These are phyloP conservation scores for Carpatolechia fugitivella DNA, from an alignment of 2,888 invertebrate genomes.

Conservation along the genomic window DNA sequence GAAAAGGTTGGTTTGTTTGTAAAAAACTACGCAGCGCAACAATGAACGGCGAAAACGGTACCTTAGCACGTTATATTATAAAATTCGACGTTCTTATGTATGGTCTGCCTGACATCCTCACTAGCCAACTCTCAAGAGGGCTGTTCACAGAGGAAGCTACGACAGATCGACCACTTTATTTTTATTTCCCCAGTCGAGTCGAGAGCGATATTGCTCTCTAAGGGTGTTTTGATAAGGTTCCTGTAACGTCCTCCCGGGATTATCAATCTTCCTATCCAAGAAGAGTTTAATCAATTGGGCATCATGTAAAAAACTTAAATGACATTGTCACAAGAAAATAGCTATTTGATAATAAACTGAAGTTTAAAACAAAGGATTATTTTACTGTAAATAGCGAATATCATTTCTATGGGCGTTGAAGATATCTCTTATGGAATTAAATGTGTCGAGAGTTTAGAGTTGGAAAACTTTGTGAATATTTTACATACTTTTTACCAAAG, in stretches of 20 bases:
- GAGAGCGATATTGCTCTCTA: constrained; percentile 21
- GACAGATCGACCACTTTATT: constrained; percentile 27
- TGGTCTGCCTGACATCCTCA: not conserved
- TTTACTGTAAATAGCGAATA: not conserved
- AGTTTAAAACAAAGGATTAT: too few relatives aligned
- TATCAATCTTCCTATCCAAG: too few relatives aligned
- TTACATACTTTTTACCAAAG: constrained; percentile 23
- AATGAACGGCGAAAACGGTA: too few relatives aligned
- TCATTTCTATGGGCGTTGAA: not conserved
- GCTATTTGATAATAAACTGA: too few relatives aligned
- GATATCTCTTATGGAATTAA: constrained; percentile 15
- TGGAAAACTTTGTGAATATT: constrained; percentile 29
- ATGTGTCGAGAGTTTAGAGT: constrained; percentile 10
- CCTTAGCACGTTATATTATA: too few relatives aligned
- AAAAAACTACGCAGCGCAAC: too few relatives aligned
- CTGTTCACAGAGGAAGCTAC: constrained; percentile 3
- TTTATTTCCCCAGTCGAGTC: constrained; percentile 31
- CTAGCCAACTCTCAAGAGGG: not conserved
- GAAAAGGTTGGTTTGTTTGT: too few relatives aligned
- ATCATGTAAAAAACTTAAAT: too few relatives aligned
- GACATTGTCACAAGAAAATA: too few relatives aligned
- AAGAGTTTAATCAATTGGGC: too few relatives aligned
- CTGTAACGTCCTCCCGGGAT: not conserved
- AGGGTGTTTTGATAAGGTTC: constrained; percentile 22
- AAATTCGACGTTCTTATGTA: too few relatives aligned